phyloP scores from a whole-genome alignment of 2,888 invertebrate genomes.

The Operophtera brumata region DNA sequence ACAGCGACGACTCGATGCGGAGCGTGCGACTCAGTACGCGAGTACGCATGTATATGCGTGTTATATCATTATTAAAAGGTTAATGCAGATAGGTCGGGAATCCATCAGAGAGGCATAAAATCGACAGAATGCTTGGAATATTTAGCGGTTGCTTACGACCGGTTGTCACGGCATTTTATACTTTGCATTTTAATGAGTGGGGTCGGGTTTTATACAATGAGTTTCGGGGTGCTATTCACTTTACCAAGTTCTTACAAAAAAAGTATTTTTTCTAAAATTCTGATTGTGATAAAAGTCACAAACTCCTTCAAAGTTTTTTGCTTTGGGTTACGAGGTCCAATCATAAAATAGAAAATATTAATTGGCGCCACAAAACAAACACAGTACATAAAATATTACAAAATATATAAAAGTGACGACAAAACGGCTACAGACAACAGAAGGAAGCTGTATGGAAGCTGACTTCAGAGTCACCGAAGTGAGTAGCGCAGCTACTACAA shows the following conservation, averaged over 20 bases:
- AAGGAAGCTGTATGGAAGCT: too few species aligned
- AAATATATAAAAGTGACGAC: too few species aligned
- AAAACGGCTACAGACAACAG: too few species aligned
- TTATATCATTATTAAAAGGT: conserved; percentile 7
- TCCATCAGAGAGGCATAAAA: conserved; percentile 4
- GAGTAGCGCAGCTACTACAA: too few species aligned
- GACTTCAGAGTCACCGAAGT: too few species aligned
- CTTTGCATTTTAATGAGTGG: conserved; percentile 4
- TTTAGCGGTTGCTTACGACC: background rate
- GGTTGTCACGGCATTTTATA: background rate
- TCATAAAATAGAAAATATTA: too few species aligned
- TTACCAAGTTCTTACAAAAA: too few species aligned
- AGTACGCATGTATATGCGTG: background rate
- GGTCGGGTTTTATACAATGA: background rate
- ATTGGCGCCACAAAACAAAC: too few species aligned
- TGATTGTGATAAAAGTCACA: background rate
- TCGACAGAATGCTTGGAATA: background rate
- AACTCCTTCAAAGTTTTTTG: background rate
- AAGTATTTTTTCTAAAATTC: too few species aligned
- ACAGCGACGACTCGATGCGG: background rate
- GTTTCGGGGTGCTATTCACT: background rate
- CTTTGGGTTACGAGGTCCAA: background rate
- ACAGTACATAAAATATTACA: too few species aligned
- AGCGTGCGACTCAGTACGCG: conserved; percentile 10
- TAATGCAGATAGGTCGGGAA: conserved; percentile 4